Evolutionary conservation across 2,888 invertebrate genomes (phyloP).

Genomic region (Pyrochroa serraticornis): DNA sequence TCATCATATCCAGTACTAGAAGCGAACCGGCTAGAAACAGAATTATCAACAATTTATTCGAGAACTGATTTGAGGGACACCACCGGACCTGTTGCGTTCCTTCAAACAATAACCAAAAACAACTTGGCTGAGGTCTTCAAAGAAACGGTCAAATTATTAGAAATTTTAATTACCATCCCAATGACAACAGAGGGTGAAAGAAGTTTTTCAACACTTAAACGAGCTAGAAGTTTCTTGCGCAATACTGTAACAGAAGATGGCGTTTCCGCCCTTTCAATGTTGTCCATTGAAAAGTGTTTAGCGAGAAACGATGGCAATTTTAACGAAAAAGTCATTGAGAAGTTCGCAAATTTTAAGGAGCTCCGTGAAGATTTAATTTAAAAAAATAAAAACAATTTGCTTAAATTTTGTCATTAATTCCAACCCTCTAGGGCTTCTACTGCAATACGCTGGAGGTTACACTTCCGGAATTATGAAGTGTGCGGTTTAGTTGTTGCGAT

Average conservation of each 20-base stretch:
- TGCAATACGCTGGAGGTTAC: no score
- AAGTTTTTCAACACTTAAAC: no score
- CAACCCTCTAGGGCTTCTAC: not conserved
- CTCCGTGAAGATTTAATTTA: not conserved
- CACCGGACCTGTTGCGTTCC: constrained; percentile 11
- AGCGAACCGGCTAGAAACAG: constrained; percentile 28
- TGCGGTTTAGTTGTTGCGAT: no score
- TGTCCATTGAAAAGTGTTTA: no score
- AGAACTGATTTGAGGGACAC: constrained; percentile 27
- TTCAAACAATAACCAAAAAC: constrained; percentile 29
- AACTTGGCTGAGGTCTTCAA: constrained; percentile 14
- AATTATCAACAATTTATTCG: constrained; percentile 28
- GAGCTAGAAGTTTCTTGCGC: no score
- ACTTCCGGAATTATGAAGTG: no score
- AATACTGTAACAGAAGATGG: no score
- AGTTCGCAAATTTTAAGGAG: not conserved
- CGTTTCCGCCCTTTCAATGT: no score
- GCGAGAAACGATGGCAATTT: not conserved
- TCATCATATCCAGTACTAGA: constrained; percentile 27
- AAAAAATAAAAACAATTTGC: not conserved
- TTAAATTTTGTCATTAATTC: not conserved
- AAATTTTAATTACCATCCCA: constrained; percentile 36
- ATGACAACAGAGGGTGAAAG: constrained; percentile 35
- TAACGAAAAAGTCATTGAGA: not conserved
- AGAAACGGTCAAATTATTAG: constrained; percentile 35